Percentiles rank a stretch among this genome's conserved stretches.
These are phyloP conservation scores for Python bivittatus DNA, from an alignment of 2,113 vertebrate genomes.

Conservation along the genomic window DNA sequence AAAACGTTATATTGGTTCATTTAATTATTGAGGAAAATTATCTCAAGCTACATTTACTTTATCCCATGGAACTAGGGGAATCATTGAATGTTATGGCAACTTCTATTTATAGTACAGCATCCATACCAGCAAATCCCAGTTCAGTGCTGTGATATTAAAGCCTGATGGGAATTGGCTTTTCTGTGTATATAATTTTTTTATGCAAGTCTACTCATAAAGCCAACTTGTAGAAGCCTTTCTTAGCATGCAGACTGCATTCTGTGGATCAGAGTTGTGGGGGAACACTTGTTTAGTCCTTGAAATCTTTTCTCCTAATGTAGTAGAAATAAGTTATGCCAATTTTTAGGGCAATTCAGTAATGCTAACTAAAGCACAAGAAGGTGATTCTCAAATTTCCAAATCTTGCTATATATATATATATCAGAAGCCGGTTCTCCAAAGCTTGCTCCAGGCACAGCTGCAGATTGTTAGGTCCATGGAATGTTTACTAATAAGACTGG, in stretches of 20 bases:
- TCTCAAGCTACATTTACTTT: background rate
- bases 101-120: background rate
- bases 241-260: background rate
- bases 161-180: background rate
- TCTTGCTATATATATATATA: background rate
- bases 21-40: background rate
- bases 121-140: background rate
- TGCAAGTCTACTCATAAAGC: background rate
- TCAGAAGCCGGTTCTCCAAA: background rate
- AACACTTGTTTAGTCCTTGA: background rate
- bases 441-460: conserved; percentile 50
- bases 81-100: background rate
- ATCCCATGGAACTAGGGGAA: background rate
- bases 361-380: background rate
- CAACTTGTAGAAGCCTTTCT: background rate
- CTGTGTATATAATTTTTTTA: background rate
- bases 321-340: background rate
- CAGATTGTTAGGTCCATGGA: conserved; percentile 60
- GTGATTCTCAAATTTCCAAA: background rate
- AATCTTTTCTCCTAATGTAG: background rate
- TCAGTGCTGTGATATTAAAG: background rate
- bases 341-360: background rate
- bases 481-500: conserved; percentile 71
- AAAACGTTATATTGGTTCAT: background rate
- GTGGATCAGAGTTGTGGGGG: background rate